phyloP scores from a whole-genome alignment of 2,797 vertebrate genomes.

The Sebastes iracundus region DNA sequence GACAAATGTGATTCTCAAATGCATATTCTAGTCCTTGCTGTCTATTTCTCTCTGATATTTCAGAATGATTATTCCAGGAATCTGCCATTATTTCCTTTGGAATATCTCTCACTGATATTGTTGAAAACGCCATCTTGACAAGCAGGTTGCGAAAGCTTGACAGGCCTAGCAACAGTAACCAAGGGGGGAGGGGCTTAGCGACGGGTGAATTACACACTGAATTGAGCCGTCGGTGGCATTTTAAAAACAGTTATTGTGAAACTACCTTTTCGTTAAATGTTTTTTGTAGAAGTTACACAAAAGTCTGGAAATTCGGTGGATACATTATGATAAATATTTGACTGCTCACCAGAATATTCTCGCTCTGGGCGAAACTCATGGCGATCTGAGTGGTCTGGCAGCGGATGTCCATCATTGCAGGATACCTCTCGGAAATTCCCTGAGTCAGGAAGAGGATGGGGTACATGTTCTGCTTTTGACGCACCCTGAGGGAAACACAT shows the following conservation, averaged over 20 bases:
- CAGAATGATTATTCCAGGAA: no score
- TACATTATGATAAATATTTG: neutral
- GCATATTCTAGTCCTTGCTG: no score
- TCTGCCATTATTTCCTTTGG: no score
- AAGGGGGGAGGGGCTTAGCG: no score
- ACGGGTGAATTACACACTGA: neutral
- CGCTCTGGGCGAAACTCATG: slow-evolving; percentile 96
- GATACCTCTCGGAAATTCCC: slow-evolving; percentile 90
- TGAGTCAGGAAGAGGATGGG: slow-evolving; percentile 97
- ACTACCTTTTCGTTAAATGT: neutral
- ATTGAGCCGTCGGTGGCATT: neutral
- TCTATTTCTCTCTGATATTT: no score
- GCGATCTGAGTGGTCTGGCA: slow-evolving; percentile 93
- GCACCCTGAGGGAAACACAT: slow-evolving; percentile 83
- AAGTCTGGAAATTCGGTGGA: neutral
- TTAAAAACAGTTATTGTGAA: neutral
- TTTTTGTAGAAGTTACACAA: neutral
- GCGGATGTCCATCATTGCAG: slow-evolving; percentile 95
- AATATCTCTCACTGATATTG: no score
- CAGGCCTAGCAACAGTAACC: no score
- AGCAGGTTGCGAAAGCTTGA: no score
- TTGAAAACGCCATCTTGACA: no score
- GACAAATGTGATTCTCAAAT: no score
- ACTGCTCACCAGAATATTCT: slow-evolving; percentile 92
- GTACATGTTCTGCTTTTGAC: slow-evolving; percentile 97